Base-by-base conservation (phyloP, 2,888 invertebrate genomes). In the Melikaiella ostensackeni region DNA sequence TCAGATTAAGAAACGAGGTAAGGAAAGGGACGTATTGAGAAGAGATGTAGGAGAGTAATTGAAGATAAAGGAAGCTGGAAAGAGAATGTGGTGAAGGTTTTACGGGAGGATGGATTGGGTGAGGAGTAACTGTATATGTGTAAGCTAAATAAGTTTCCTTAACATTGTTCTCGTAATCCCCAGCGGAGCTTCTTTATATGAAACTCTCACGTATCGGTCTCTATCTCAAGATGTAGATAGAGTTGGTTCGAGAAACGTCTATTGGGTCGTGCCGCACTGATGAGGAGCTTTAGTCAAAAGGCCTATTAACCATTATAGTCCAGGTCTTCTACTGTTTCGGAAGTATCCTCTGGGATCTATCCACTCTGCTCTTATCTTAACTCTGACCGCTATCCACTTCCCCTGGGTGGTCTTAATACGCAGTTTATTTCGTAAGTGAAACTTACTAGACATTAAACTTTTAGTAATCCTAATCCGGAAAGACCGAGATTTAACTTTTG, bases 341-440 rank as follows among this genome's bases (percentile, higher is more conserved):
- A 80, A 79, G 77, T 79, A 79, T 82, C 85, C 77, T 84, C 59
- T 19, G 83, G 76, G 85, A 80, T 79, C 81, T 76, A 80, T 84
- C 81, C 82, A 81, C 85, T 70, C 70, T 13, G 19, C 70, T 30
- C 46, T 70, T 70, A 70, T 70, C 70, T 70, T 30, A n/a, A 50
- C 70, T 70, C 70, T 70, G 70, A 84, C 84, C 84, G 83, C 80
- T 85, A 79, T 76, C 75, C 80, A 78, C 79, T 81, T 84, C 83
- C 81, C 84, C 62, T 74, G 79, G 79, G 82, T 66, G 73, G 79
- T 81, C 80, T 83, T 84, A 84, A 80, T 84, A 77, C 80, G 77
- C 81, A 82, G 76, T 81, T 84, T 83, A 83, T 83, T 84, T 80
- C 79, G 79, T 83, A 83, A 84, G 83, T 83, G 85, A 84, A 84